These are phyloP conservation scores for Momotus momota DNA, from an alignment of 2,797 vertebrate species.

Conservation along the genomic window DNA sequence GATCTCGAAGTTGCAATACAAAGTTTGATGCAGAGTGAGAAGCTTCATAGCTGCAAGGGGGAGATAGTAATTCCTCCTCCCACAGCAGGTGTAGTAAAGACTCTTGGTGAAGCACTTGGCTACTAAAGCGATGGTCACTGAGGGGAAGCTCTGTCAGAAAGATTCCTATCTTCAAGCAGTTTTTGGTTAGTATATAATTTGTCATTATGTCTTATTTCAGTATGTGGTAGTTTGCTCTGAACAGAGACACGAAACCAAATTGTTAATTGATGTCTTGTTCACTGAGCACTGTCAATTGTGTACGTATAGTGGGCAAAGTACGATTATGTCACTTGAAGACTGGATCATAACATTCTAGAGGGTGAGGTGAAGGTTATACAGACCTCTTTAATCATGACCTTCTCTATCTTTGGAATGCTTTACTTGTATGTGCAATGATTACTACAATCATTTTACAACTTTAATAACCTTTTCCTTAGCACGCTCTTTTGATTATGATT, in stretches of 20 bases:
- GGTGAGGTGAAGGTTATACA: background rate
- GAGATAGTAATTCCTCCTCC: background rate
- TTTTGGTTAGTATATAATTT: background rate
- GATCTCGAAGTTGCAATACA: background rate
- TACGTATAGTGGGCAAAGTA: accelerated
- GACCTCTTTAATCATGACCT: background rate
- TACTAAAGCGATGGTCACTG: background rate
- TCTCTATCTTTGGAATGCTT: background rate
- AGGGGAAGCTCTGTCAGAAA: background rate
- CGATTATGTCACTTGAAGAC: background rate
- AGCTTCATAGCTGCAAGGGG: background rate
- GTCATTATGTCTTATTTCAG: background rate
- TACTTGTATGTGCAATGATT: background rate
- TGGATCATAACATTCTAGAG: background rate
- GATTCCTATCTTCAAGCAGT: background rate
- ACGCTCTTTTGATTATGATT: background rate
- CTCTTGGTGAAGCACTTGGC: background rate
- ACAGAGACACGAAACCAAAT: background rate
- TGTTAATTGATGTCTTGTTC: background rate
- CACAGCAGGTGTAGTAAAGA: accelerated
- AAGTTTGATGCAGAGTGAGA: background rate
- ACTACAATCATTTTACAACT: background rate
- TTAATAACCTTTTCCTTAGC: background rate
- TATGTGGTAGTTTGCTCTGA: background rate
- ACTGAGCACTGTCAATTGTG: accelerated